These are phyloP conservation scores for Magallana ariakensis DNA, from an alignment of 1,140 invertebrate genomes.

Conservation along the genomic window DNA sequence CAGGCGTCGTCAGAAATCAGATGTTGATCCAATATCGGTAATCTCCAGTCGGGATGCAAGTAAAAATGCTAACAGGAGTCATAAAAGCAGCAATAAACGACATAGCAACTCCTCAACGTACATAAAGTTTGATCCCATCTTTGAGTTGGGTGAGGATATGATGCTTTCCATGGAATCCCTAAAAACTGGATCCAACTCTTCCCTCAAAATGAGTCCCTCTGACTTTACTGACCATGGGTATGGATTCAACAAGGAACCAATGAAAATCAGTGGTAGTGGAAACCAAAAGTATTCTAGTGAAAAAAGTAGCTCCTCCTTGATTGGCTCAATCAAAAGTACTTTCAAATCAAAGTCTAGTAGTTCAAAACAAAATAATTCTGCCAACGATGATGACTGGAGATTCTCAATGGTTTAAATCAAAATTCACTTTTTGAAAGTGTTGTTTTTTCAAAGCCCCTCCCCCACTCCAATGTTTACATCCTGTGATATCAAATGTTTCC, in stretches of 20 bases:
- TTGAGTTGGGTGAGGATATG: slow-evolving; percentile 73
- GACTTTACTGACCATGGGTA: slow-evolving; percentile 26
- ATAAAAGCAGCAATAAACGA: slow-evolving; percentile 64
- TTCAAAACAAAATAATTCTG: slow-evolving; percentile 29
- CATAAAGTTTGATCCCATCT: slow-evolving; percentile 76
- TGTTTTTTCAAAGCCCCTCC: too few relatives aligned
- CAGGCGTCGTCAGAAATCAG: slow-evolving; percentile 54
- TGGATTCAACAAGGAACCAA: slow-evolving; percentile 45
- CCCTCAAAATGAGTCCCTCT: slow-evolving; percentile 49
- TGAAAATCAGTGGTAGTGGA: slow-evolving; percentile 55
- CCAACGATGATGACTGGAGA: slow-evolving; percentile 61
- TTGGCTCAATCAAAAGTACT: slow-evolving; percentile 59
- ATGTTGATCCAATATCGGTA: slow-evolving; percentile 65
- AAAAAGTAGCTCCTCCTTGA: slow-evolving; percentile 51
- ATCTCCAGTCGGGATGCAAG: slow-evolving; percentile 58
- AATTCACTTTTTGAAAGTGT: not conserved
- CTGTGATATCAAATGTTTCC: not conserved
- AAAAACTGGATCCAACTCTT: slow-evolving; percentile 62
- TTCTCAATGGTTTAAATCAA: slow-evolving; percentile 60
- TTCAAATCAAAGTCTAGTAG: slow-evolving; percentile 58
- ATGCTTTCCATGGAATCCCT: slow-evolving; percentile 67
- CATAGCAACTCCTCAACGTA: slow-evolving; percentile 72
- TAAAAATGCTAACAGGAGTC: slow-evolving; percentile 38
- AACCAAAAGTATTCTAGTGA: slow-evolving; percentile 50
- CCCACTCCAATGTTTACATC: not conserved